Evolutionary conservation across 2,797 vertebrate species (phyloP).

Genomic region (Acridotheres tristis): DNA sequence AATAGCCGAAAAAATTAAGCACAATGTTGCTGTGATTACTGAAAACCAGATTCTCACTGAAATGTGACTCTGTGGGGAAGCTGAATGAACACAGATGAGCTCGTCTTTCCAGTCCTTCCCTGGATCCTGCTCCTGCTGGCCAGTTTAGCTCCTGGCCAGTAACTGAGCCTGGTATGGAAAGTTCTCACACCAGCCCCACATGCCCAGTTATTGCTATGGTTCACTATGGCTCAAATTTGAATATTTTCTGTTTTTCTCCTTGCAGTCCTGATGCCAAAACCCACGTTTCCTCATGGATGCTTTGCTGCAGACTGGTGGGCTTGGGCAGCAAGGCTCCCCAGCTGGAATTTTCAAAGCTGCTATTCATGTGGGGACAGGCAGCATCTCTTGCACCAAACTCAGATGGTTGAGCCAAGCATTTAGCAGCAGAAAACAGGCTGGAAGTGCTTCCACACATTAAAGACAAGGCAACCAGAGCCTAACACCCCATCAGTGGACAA

Average conservation of each 20-base stretch:
- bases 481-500: not conserved
- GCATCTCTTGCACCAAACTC: not conserved
- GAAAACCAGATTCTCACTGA: not conserved
- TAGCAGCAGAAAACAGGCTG: not conserved
- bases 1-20: not conserved
- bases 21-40: not conserved
- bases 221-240: fast-evolving
- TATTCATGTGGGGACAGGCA: not conserved
- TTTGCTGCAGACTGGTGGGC: not conserved
- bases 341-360: not conserved
- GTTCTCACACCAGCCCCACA: not conserved
- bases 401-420: not conserved
- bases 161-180: not conserved
- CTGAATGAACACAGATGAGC: not conserved
- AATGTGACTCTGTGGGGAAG: not conserved
- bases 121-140: not conserved
- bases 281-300: fast-evolving
- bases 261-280: not conserved
- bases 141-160: not conserved
- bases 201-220: not conserved
- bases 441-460: not conserved
- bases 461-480: not conserved
- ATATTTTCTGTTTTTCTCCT: not conserved
- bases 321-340: not conserved
- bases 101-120: not conserved